Evolutionary conservation across 2,113 vertebrate genomes (phyloP), one percentile per base, ranked within the genome.

Genomic region (Serinus canaria): DNA sequence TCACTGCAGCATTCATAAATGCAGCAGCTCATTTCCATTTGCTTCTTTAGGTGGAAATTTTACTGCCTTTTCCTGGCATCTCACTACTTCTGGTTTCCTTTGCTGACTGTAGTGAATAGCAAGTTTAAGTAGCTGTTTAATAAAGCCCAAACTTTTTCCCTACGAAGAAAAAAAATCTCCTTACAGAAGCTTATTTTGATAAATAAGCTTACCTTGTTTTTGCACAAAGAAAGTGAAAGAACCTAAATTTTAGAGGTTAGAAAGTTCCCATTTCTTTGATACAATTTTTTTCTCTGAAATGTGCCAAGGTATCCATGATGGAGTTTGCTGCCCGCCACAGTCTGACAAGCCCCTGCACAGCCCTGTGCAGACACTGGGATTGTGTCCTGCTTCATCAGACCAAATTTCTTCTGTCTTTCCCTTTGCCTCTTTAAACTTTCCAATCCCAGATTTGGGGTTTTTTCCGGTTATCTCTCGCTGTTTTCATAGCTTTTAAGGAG

Each of bases 281-380:
- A 9, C 10, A 13, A 1, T 62, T 78, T 76, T 67, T 67, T 84
- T 33, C 56, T 80, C 59, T 78, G 56, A 58, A 77, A 49, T 13
- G 5, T 23, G 30, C 35, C 1, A 0, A 28, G 15, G 7, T 52
- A 44, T 64, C 28, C 10, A 7, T 5, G 1, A 8, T 30, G 30
- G 55, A 66, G 23, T 31, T 81, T 70, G 44, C 69, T 81, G 10
- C 58, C 23, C 0, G 1, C 56, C 6, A 1, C 0, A 0, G n/a
- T 63, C 67, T 86, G 68, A 50, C 49, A 66, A 79, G 55, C 11
- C 16, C 19, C 33, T 56, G 15, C 41, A 30, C 44, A 87, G 68
- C 24, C n/a, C 16, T 4, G 0, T 58, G 39, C 50, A 49, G 53
- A 33, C 27, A 15, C 35, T 60, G 46, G 18, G 25, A 22, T 23